Evolutionary conservation across 2,113 vertebrate species (phyloP), one percentile per base, ranked within the genome.

Genomic region (Porphyrio hochstetteri): DNA sequence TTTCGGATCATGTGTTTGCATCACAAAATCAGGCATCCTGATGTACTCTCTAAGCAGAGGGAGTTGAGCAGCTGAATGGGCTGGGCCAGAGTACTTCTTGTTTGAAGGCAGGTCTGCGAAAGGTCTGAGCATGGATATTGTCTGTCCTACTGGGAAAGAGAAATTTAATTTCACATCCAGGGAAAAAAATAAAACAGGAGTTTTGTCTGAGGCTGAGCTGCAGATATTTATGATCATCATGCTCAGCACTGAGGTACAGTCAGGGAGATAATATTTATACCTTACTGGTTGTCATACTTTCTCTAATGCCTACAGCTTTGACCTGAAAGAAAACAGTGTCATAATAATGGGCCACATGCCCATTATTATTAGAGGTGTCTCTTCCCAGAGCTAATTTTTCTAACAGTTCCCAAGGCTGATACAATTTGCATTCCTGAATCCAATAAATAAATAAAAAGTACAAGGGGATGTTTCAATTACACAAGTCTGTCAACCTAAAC

Each of bases 391-490:
- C 65, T 75, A 69, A 82, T 69, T 95, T 79, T 91, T 80, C 42
- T 56, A 55, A 57, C 57, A 75, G 29, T 63, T 93, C 87, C 93
- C 90, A 94, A 88, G 69, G 87, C 82, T 88, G 88, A 77, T 78
- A 89, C 13, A 63, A 75, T 75, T 79, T 83, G 94, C 33, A 46
- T 92, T 95, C 90, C 77, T 23, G 60, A 92, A 80, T 86, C 44
- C 46, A 94, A 56, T 35, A 84, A 70, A 77, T 81, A 93, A 92
- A 86, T 88, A 93, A 82, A 82, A 91, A 92, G 38, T 85, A 60
- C 38, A 64, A 61, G 46, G 28, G 72, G 15, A 82, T 92, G 53
- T 93, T 95, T 96, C 74, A 77, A 55, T 90, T 92, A 89, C 77
- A 57, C n/a, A 72, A 82, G 42, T 88, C 91, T 95, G 90, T 77